Percentiles rank a stretch among this genome's conserved stretches.
phyloP scores from a whole-genome alignment of 1,140 invertebrate species.

The Pseudachorutes palmiensis region DNA sequence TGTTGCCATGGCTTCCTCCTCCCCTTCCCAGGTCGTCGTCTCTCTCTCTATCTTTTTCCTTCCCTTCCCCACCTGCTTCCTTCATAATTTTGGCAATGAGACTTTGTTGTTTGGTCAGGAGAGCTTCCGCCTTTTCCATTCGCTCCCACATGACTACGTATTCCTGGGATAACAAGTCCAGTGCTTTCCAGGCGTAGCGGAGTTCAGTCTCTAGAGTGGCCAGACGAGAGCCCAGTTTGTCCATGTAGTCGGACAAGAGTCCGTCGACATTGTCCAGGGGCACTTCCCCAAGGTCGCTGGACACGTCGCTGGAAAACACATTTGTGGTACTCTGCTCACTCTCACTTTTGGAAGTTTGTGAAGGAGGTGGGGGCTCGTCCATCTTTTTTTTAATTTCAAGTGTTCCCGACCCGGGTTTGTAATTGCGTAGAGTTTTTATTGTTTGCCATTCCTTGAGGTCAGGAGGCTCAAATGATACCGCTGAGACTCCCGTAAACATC shows the following conservation, averaged over 20 bases:
- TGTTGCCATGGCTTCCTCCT: constrained; percentile 26
- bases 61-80: constrained; percentile 40
- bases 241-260: constrained; percentile 76
- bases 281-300: too few species aligned
- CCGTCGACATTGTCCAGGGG: constrained; percentile 35
- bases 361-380: constrained; percentile 3
- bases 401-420: not conserved
- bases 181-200: constrained; percentile 77
- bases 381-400: not conserved
- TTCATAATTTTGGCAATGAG: constrained; percentile 82
- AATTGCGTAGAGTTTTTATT: not conserved
- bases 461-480: not conserved
- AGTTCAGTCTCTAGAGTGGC: constrained; percentile 80
- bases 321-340: too few species aligned
- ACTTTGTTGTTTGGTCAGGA: constrained; percentile 79
- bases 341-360: too few species aligned
- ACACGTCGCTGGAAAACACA: too few species aligned
- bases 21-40: constrained; percentile 12
- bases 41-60: constrained; percentile 16
- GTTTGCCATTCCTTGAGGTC: too few species aligned
- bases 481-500: constrained; percentile 11
- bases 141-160: constrained; percentile 90
- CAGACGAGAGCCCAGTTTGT: constrained; percentile 70
- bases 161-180: constrained; percentile 81
- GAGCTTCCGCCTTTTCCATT: constrained; percentile 78